phyloP scores from a whole-genome alignment of 2,113 vertebrate genomes.

The Hiodon alosoides region DNA sequence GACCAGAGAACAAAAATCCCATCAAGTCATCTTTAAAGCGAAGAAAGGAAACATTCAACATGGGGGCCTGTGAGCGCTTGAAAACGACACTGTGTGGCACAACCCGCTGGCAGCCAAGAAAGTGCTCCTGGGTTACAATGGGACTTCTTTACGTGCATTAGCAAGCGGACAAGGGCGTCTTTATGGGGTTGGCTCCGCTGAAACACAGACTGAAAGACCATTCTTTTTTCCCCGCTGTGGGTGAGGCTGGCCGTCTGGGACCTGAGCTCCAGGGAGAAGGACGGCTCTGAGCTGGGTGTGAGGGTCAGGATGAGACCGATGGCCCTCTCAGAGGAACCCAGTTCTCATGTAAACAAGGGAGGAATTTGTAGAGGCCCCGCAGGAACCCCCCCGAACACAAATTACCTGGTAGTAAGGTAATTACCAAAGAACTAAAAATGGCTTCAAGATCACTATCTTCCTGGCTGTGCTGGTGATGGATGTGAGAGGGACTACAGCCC shows the following conservation, averaged over 20 bases:
- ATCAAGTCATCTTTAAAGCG: conserved; percentile 5
- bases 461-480: conserved; percentile 11
- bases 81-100: conserved; percentile 21
- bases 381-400: conserved; percentile 28
- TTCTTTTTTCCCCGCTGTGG: conserved; percentile 9
- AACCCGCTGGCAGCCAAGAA: conserved; percentile 5
- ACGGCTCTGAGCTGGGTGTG: neutral
- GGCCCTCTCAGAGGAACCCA: conserved; percentile 9
- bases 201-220: conserved; percentile 15
- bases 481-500: conserved; percentile 2
- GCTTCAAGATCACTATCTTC: neutral
- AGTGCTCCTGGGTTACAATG: conserved; percentile 13
- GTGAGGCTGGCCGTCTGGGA: neutral
- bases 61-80: neutral
- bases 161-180: conserved; percentile 20
- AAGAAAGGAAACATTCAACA: conserved; percentile 25
- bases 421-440: conserved; percentile 24
- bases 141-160: conserved; percentile 10
- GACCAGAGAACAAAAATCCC: conserved; percentile 25
- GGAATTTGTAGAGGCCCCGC: conserved; percentile 18
- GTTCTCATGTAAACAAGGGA: conserved; percentile 34
- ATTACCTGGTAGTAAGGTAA: conserved; percentile 29
- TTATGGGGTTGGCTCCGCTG: conserved; percentile 1
- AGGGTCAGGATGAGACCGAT: neutral
- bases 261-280: neutral